Evolutionary conservation across 2,113 vertebrate species (phyloP), one percentile per base, ranked within the genome.

Genomic region (Gobiocypris rarus): DNA sequence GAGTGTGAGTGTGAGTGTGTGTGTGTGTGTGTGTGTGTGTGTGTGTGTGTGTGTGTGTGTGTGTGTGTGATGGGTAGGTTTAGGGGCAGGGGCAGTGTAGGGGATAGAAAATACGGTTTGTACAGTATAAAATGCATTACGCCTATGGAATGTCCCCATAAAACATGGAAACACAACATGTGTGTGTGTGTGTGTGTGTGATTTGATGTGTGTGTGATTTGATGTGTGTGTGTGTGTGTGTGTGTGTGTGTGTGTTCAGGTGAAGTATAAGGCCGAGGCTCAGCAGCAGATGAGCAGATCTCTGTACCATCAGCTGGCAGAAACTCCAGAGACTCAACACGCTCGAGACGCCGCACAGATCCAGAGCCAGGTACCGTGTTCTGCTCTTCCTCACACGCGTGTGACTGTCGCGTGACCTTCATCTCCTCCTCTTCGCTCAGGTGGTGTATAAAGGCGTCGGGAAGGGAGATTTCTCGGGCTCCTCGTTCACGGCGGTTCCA

Each of bases 271-370:
- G 86, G 95, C 94, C 58, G 92, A 83, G 26, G 92, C 92, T 22
- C 96, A 94, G 90, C 94, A 94, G 45, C 91, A 91, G 65, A 91
- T 91, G 70, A 91, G 89, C 82, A 94, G 93, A 15, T 92, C 93
- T 84, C 86, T 98, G 24, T 98, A 96, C 89, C 94, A 95, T 28
- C 92, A 92, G 69, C 96, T 98, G 89, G 96, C 97, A 9, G 95
- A 96, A 78, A 98, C 97, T 2, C 89, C 96, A 31, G 96, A 98
- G 82, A 98, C 94, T 7, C 95, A 93, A 22, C 96, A 96, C 45
- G 96, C 97, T 1, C 95, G 92, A 90, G 95, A 97, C 83, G 90
- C 74, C 0, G 85, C 89, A 0, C 84, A 91, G 76, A 87, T 93
- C 1, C 56, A 83, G 87, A 94, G 93, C 1, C 79, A 94, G 90